Evolutionary conservation across 1,140 invertebrate genomes (phyloP), one percentile per base, ranked within the genome.

Genomic region (Neodiprion virginianus): DNA sequence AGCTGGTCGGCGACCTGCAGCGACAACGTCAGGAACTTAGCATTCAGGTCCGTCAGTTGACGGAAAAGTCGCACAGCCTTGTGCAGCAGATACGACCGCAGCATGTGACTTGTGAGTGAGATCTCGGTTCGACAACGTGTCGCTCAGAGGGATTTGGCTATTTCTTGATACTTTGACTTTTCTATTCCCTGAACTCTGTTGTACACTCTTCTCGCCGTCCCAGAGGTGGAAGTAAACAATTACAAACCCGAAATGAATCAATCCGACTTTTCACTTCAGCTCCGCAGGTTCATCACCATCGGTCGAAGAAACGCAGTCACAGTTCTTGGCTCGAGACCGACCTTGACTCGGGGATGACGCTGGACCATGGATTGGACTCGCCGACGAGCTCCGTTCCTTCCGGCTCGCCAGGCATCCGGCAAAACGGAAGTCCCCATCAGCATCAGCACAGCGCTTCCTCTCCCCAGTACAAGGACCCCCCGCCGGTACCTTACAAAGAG

Each of bases 251-350:
- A 68, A 73, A 21, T n/a, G 1, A 71, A 40, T 69, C 12, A 73
- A 71, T 50, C 50, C 65, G 28, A 40, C 14, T 72, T 9, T 49
- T 3, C n/a, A 61, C 67, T 74, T 2, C 76, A 82, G 83, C 81
- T 14, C 80, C 81, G 0, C 85, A 85, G 68, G 75, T 84, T 47
- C 85, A 81, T 69, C 84, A 78, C 66, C 71, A 61, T 77, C 71
- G 23, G 79, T 75, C 88, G 1, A 90, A 90, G 78, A 90, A 89
- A 73, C 85, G 88, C 17, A 83, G 83, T 74, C 86, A 79, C 75
- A 89, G 71, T 89, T 91, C 92, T 11, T 97, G 96, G 94, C 88
- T 95, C n/a, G 96, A 97, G 87, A 97, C 96, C 1, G 96, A 98
- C 88, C 84, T 98, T 48, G 96, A 97, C 83, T 93, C 94, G 0